Evolutionary conservation across 2,113 vertebrate genomes (phyloP).

Genomic region (Scolopax mira): DNA sequence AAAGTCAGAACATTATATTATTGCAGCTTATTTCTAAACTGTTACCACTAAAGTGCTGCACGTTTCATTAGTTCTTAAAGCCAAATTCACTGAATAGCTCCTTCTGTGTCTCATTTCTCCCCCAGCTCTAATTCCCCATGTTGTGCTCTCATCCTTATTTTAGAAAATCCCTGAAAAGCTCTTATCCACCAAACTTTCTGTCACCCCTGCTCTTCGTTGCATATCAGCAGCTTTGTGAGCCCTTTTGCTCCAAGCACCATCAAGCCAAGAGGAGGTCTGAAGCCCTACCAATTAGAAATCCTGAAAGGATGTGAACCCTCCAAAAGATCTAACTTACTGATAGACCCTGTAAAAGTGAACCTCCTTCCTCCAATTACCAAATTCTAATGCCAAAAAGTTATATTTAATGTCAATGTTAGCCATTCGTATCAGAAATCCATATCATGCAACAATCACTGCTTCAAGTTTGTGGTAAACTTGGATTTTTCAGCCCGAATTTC

Average conservation of each 20-base stretch:
- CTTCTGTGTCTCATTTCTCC: not conserved
- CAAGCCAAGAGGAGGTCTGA: not conserved
- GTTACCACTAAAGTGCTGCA: not conserved
- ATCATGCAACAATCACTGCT: not conserved
- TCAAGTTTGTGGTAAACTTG: not conserved
- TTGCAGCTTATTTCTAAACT: not conserved
- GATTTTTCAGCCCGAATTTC: not conserved
- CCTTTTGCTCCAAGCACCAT: not conserved
- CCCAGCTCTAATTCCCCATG: not conserved
- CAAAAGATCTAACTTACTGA: not conserved
- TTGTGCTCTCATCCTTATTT: not conserved
- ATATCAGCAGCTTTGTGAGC: not conserved
- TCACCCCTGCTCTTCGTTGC: not conserved
- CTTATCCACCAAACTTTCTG: not conserved
- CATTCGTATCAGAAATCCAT: not conserved
- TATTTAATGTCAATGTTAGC: not conserved
- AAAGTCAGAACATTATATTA: not conserved
- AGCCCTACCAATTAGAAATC: not conserved
- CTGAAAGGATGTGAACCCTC: not conserved
- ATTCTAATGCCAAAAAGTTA: not conserved
- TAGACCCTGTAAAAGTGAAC: not conserved
- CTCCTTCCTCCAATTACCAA: not conserved
- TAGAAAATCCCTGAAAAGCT: not conserved
- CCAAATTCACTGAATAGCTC: not conserved
- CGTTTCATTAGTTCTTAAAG: not conserved